phyloP scores from a whole-genome alignment of 2,888 invertebrate genomes.

The Meandrusa payeni region DNA sequence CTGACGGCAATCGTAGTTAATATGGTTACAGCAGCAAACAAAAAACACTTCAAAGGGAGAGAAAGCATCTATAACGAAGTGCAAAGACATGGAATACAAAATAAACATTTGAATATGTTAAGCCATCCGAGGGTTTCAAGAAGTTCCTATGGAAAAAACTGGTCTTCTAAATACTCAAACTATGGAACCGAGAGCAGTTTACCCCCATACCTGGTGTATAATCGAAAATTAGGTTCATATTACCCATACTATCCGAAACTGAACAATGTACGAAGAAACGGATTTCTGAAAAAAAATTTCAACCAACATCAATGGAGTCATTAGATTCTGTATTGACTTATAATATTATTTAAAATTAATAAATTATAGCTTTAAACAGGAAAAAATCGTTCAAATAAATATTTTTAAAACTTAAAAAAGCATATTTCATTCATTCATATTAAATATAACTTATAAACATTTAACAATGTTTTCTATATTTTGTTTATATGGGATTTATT shows the following conservation, averaged over 20 bases:
- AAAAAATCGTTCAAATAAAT: no score
- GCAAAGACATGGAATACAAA: not conserved
- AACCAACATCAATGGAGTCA: conserved; percentile 11
- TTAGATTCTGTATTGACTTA: conserved; percentile 2
- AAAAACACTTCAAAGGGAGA: no score
- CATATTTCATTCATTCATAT: no score
- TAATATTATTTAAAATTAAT: conserved; percentile 1
- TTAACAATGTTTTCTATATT: no score
- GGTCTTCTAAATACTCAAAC: conserved; percentile 10
- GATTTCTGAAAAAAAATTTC: conserved; percentile 7
- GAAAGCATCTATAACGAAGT: not conserved
- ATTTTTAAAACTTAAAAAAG: no score
- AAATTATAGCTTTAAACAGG: no score
- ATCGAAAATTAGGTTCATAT: conserved; percentile 21
- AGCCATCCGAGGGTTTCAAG: not conserved
- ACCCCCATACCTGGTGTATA: conserved; percentile 20
- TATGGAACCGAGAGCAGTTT: not conserved
- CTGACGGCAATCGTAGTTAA: conserved; percentile 10
- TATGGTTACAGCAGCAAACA: conserved; percentile 2
- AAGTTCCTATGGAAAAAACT: conserved; percentile 4
- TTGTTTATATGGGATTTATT: no score
- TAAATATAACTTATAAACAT: no score
- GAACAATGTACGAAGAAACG: conserved; percentile 17
- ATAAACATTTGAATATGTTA: not conserved
- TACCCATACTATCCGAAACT: conserved; percentile 22